Evolutionary conservation across 2,888 invertebrate genomes (phyloP), one percentile per base, ranked within the genome.

Genomic region (Alloscopus bannaensis): DNA sequence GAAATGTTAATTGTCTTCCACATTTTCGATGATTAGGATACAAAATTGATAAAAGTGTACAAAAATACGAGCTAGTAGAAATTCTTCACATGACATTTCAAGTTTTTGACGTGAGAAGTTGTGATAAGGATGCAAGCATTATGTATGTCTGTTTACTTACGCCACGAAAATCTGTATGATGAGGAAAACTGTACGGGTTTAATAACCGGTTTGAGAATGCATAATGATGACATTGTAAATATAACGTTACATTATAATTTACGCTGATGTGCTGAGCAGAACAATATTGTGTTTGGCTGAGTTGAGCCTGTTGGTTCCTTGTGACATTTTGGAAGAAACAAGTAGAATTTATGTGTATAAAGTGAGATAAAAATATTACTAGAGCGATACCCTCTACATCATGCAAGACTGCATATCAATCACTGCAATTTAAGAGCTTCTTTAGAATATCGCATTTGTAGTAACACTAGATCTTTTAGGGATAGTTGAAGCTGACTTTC

Each of bases 281-380:
- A n/a, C n/a, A n/a, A n/a, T n/a, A n/a, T n/a, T 3, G 13, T 31
- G 22, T 42, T 13, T 4, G 26, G 4, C 8, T 55, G 6, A n/a
- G 47, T 47, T 13, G 8, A 47, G 47, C n/a, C n/a, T n/a, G n/a
- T n/a, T n/a, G n/a, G n/a, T n/a, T n/a, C n/a, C n/a, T n/a, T n/a
- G n/a, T n/a, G n/a, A n/a, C n/a, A n/a, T n/a, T n/a, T n/a, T 36
- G 36, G 6, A 36, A 8, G 36, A 6, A 36, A 6, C 36, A 36
- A 6, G 6, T 13, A 36, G 8, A 36, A 13, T n/a, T 60, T 31
- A 13, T 4, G 22, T 13, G 26, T 13, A 69, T 57, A 69, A 69
- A 69, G 22, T 45, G n/a, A 70, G 11, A 47, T 45, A 45, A 70
- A 59, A 47, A 59, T 60, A 70, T 70, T 52, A 22, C 60, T 59